Conservation (phyloP, 1,140 invertebrate genomes). For the Drosophila saltans region DNA sequence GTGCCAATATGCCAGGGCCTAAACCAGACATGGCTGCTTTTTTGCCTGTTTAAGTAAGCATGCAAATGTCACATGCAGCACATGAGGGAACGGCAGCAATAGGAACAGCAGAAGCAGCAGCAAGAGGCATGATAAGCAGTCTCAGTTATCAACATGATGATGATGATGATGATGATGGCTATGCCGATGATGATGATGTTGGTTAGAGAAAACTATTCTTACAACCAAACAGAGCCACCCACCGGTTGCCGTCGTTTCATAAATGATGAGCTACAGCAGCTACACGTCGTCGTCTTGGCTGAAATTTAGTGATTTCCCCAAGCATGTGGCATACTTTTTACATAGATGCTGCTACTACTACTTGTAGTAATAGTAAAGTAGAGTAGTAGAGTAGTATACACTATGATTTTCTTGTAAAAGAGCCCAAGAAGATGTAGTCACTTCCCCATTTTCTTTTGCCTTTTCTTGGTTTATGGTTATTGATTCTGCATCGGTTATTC, state of each 20-base stretch:
- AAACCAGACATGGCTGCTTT: conserved; percentile 38
- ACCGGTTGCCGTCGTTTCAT: conserved; percentile 34
- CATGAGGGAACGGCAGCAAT: neutral
- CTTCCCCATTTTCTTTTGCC: conserved; percentile 4
- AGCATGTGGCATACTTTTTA: conserved; percentile 75
- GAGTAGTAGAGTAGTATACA: neutral
- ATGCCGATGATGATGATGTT: conserved; percentile 23
- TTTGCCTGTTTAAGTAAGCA: conserved; percentile 81
- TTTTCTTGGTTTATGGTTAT: conserved; percentile 70
- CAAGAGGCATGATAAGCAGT: conserved; percentile 68
- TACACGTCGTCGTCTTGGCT: conserved; percentile 47
- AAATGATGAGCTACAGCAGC: conserved; percentile 61
- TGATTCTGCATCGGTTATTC: conserved; percentile 51
- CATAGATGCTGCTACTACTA: conserved; percentile 18
- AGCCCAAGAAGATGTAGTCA: neutral
- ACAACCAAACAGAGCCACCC: neutral
- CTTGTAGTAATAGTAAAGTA: too few species aligned
- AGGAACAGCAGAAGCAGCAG: neutral
- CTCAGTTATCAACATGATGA: conserved; percentile 69
- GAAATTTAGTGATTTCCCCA: conserved; percentile 79
- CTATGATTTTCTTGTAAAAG: neutral
- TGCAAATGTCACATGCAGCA: conserved; percentile 79
- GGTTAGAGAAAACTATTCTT: conserved; percentile 29
- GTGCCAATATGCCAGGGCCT: neutral
- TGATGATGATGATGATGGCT: conserved; percentile 12